Conservation (phyloP, 1,140 invertebrate genomes). For the Drosophila funebris region DNA sequence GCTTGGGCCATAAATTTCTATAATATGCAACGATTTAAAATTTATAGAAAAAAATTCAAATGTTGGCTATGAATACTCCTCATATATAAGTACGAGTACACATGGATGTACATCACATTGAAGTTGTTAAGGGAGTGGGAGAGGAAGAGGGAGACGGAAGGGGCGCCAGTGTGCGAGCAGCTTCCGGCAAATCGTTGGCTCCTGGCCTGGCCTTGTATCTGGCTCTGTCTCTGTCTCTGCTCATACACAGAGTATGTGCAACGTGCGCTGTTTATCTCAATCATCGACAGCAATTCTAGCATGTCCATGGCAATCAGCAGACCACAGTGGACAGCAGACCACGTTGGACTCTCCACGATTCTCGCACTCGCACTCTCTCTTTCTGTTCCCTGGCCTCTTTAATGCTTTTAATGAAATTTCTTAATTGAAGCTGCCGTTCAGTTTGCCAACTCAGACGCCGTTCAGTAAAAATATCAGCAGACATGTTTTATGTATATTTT, state of each 20-base stretch:
- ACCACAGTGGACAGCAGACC: constrained; percentile 17
- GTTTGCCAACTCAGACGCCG: constrained; percentile 57
- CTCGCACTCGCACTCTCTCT: constrained; percentile 39
- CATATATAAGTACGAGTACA: constrained; percentile 5
- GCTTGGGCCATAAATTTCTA: constrained; percentile 44
- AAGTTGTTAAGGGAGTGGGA: too few relatives aligned
- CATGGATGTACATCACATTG: constrained; percentile 38
- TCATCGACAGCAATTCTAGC: constrained; percentile 69
- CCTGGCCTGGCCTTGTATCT: constrained; percentile 14
- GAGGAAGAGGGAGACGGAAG: background rate
- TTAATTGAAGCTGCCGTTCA: constrained; percentile 74
- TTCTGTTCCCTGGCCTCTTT: constrained; percentile 20
- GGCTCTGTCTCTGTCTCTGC: background rate
- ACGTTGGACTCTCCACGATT: background rate
- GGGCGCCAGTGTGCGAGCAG: constrained; percentile 56
- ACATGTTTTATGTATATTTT: constrained; percentile 58
- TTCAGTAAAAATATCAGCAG: constrained; percentile 51
- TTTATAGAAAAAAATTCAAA: constrained; percentile 57
- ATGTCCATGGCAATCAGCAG: constrained; percentile 46
- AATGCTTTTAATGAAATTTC: constrained; percentile 75
- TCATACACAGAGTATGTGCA: constrained; percentile 17
- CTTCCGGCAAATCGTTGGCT: constrained; percentile 69
- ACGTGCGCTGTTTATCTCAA: constrained; percentile 72
- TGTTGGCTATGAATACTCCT: constrained; percentile 28
- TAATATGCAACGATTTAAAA: constrained; percentile 46